Percentiles rank a stretch among this genome's conserved stretches.
phyloP scores from a whole-genome alignment of 2,113 vertebrate genomes.

The Coreoperca whiteheadi region DNA sequence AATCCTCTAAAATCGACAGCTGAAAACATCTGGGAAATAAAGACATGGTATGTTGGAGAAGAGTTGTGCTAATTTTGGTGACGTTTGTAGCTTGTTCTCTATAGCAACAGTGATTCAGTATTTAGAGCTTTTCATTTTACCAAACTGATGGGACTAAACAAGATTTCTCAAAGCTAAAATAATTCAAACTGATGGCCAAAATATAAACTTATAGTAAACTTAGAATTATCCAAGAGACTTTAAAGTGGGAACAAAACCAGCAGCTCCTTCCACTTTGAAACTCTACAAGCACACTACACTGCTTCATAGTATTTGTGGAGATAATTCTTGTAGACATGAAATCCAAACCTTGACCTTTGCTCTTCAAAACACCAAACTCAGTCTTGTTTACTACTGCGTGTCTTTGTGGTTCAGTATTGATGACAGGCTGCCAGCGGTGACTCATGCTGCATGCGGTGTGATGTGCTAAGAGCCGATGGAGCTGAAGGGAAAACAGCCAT shows the following conservation, averaged over 20 bases:
- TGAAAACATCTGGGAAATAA: not conserved
- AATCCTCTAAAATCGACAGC: not conserved
- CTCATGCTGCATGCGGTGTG: slow-evolving; percentile 12
- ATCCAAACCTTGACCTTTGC: slow-evolving; percentile 45
- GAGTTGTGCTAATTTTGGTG: slow-evolving; percentile 3
- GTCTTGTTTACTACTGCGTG: slow-evolving; percentile 38
- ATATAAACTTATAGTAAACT: not conserved
- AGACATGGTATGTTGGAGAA: not conserved
- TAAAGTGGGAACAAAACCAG: not conserved
- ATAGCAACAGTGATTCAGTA: not conserved
- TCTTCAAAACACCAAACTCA: slow-evolving; percentile 23
- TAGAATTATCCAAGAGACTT: not conserved
- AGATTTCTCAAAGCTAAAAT: not conserved
- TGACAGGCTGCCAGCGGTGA: slow-evolving; percentile 27
- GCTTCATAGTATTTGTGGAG: slow-evolving; percentile 14
- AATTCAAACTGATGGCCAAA: not conserved
- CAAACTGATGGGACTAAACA: not conserved
- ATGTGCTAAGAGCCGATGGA: not conserved
- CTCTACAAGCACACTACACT: not conserved
- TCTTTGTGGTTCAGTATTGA: slow-evolving; percentile 32
- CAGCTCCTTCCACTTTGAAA: not conserved
- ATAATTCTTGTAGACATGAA: slow-evolving; percentile 35
- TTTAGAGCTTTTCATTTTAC: not conserved
- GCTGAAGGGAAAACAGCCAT: slow-evolving; percentile 23
- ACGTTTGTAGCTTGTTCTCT: not conserved